Evolutionary conservation across 2,797 vertebrate genomes (phyloP).

Genomic region (Malacoraja senta): DNA sequence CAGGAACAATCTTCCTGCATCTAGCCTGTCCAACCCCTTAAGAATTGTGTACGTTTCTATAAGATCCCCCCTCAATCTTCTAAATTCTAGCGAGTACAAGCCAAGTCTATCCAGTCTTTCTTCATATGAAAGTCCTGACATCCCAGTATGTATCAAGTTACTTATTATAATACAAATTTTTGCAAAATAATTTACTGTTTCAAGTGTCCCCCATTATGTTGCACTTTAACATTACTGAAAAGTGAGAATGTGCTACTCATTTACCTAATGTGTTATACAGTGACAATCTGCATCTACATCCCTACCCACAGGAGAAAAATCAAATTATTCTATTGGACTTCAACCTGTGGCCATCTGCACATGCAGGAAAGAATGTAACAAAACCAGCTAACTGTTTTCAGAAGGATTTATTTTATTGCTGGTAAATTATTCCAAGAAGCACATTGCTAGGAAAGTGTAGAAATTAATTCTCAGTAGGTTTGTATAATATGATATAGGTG

Average conservation of each 20-base stretch:
- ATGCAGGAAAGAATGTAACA: not conserved
- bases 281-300: not conserved
- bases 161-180: no score
- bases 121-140: no score
- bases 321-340: conserved; percentile 13
- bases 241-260: not conserved
- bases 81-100: no score
- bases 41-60: no score
- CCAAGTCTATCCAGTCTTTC: no score
- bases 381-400: not conserved
- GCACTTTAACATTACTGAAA: not conserved
- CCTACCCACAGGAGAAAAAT: not conserved
- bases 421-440: not conserved
- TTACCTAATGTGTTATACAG: not conserved
- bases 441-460: not conserved
- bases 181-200: no score
- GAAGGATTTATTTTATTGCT: not conserved
- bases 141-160: no score
- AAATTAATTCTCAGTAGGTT: not conserved
- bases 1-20: no score
- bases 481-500: not conserved
- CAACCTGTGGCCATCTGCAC: not conserved
- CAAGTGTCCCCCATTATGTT: no score
- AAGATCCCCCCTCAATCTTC: no score
- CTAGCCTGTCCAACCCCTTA: no score